Conservation (phyloP, 2,888 invertebrate genomes). For the Cyaniris semiargus region DNA sequence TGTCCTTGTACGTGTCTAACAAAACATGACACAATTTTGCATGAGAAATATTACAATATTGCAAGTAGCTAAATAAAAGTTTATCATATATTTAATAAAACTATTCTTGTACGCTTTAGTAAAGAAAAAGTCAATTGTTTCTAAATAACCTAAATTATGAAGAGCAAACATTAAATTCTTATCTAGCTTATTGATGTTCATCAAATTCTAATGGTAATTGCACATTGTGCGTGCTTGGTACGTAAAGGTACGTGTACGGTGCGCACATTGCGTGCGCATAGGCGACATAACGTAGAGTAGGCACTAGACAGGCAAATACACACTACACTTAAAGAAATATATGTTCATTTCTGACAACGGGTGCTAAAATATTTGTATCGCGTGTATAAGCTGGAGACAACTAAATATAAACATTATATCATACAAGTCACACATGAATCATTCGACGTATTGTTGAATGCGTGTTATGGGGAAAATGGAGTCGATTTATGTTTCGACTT, state of each 20-base stretch:
- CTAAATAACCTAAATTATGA: no score
- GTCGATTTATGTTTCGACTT: constrained; percentile 22
- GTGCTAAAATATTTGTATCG: constrained; percentile 25
- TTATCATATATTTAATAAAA: no score
- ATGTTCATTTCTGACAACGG: neutral
- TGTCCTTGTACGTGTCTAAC: neutral
- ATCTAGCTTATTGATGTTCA: no score
- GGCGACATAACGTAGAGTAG: neutral
- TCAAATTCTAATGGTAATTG: no score
- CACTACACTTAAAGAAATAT: constrained; percentile 4
- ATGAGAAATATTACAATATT: neutral
- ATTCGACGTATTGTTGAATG: constrained; percentile 7
- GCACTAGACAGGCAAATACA: neutral
- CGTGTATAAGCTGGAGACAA: constrained; percentile 2
- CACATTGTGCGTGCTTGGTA: neutral
- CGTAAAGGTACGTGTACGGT: neutral
- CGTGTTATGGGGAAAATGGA: constrained; percentile 25
- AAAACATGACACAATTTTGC: constrained; percentile 4
- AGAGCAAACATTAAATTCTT: no score
- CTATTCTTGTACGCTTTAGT: no score
- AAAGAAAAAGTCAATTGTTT: no score
- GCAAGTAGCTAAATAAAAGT: neutral
- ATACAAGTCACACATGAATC: constrained; percentile 27
- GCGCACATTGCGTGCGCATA: neutral
- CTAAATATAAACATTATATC: constrained; percentile 31